These are phyloP conservation scores for Ridgeia piscesae DNA, from an alignment of 1,140 invertebrate species.

Conservation along the genomic window DNA sequence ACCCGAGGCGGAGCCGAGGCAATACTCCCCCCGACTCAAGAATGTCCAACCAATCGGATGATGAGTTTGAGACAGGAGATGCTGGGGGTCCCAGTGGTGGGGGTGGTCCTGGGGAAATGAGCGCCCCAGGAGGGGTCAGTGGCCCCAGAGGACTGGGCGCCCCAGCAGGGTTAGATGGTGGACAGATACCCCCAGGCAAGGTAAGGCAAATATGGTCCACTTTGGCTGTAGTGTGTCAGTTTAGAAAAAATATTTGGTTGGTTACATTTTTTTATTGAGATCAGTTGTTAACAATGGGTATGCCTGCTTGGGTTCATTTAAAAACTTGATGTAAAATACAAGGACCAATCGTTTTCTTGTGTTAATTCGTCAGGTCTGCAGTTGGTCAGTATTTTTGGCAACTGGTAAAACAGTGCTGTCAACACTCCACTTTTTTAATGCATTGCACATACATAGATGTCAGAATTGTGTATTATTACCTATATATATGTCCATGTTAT, in stretches of 20 bases:
- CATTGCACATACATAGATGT: too few relatives aligned
- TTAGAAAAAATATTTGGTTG: too few relatives aligned
- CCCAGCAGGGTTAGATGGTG: slow-evolving; percentile 24
- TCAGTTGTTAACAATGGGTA: too few relatives aligned
- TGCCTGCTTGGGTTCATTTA: too few relatives aligned
- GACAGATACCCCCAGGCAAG: slow-evolving; percentile 32
- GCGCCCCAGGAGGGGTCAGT: neutral
- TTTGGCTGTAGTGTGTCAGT: too few relatives aligned
- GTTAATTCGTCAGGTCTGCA: neutral
- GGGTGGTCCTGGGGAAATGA: neutral
- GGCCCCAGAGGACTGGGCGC: neutral
- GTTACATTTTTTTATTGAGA: too few relatives aligned
- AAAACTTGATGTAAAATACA: too few relatives aligned
- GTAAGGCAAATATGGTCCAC: neutral
- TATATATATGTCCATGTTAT: too few relatives aligned
- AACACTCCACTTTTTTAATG: too few relatives aligned
- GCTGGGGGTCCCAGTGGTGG: neutral
- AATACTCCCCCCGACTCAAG: slow-evolving; percentile 37
- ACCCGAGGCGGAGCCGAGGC: slow-evolving; percentile 37
- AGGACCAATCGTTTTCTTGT: neutral
- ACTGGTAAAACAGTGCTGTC: too few relatives aligned
- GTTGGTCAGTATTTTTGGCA: too few relatives aligned
- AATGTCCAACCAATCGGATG: slow-evolving; percentile 37
- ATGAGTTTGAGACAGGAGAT: slow-evolving; percentile 31
- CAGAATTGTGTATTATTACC: too few relatives aligned